Conservation (phyloP, 2,113 vertebrate species). For the Elachura formosa region DNA sequence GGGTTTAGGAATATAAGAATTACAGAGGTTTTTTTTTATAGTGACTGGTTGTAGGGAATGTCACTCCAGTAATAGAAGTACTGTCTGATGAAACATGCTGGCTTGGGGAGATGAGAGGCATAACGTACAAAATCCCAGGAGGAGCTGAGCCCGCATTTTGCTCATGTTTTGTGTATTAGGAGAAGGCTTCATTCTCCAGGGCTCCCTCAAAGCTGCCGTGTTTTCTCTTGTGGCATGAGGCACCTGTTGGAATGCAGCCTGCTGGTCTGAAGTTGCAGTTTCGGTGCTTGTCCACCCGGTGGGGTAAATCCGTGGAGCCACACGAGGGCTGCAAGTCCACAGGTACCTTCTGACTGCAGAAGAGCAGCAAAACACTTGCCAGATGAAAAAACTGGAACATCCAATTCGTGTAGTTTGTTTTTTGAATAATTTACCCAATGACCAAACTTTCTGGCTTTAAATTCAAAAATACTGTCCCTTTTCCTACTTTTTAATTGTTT, state of each 20-base stretch:
- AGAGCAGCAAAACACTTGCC: background rate
- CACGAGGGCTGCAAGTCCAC: rapidly evolving
- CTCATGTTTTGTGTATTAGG: background rate
- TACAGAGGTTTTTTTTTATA: rapidly evolving
- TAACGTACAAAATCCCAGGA: rapidly evolving
- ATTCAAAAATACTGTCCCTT: background rate
- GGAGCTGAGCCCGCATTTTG: background rate
- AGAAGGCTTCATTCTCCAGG: background rate
- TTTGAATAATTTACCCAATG: background rate
- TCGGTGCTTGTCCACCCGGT: background rate
- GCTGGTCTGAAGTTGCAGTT: background rate
- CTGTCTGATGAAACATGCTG: background rate
- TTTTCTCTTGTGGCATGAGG: rapidly evolving
- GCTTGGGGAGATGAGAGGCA: background rate
- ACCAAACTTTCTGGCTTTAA: background rate
- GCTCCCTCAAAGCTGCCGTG: background rate
- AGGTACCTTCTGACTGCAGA: background rate
- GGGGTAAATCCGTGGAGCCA: background rate
- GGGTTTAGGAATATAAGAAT: background rate
- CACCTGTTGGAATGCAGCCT: rapidly evolving
- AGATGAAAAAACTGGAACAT: background rate
- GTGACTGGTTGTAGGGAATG: background rate
- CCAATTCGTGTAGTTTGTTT: too few relatives aligned
- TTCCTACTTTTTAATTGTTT: background rate
- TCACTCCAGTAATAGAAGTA: background rate